Conservation (phyloP, 2,113 vertebrate species). For the Syrmaticus mikado region DNA sequence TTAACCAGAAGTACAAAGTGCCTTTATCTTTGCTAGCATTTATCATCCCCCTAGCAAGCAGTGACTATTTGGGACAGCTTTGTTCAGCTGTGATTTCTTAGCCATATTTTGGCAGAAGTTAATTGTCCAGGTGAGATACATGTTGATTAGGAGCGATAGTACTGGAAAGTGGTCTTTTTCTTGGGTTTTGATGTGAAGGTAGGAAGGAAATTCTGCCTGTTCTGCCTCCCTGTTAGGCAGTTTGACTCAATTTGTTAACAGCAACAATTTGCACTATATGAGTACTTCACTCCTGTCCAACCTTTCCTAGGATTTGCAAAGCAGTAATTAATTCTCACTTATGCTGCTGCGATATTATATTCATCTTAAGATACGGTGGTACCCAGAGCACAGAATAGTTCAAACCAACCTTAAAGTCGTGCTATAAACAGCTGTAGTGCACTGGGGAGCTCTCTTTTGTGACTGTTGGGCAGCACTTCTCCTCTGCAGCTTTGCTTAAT, state of each 20-base stretch:
- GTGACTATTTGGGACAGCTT: neutral
- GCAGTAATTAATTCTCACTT: neutral
- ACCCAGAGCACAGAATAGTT: neutral
- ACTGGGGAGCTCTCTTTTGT: neutral
- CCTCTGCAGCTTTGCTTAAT: neutral
- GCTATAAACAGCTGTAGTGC: neutral
- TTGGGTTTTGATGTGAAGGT: neutral
- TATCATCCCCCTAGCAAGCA: neutral
- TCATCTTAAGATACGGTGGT: rapidly evolving
- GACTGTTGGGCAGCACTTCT: neutral
- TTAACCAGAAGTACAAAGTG: neutral
- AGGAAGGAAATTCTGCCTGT: neutral
- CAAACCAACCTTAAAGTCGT: neutral
- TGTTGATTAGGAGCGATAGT: neutral
- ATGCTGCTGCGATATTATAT: neutral
- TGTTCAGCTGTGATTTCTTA: neutral
- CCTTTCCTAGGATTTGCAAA: neutral
- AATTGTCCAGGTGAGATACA: neutral
- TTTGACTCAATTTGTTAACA: neutral
- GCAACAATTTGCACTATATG: neutral
- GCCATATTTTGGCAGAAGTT: neutral
- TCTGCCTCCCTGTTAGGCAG: neutral
- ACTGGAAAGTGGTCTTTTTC: neutral
- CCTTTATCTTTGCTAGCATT: neutral
- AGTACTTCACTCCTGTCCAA: neutral